A percentile compares a stretch with the other conserved stretches of the same genome.
phyloP scores from a whole-genome alignment of 2,113 vertebrate genomes.

The Propithecus coquereli region DNA sequence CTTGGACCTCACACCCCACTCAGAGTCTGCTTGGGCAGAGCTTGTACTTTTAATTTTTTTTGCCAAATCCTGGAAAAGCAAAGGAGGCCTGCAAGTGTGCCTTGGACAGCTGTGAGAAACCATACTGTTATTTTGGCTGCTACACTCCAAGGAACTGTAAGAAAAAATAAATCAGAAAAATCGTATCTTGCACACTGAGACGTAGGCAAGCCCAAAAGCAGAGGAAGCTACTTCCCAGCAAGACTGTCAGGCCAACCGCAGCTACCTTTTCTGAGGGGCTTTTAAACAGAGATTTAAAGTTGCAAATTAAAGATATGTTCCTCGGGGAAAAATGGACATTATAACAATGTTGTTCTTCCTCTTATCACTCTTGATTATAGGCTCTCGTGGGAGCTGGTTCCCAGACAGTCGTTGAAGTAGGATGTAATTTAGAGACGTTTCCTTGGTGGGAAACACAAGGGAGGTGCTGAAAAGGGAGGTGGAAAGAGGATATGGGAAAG shows the following conservation, averaged over 20 bases:
- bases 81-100: not conserved
- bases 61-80: not conserved
- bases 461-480: not conserved
- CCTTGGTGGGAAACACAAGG: constrained; percentile 7
- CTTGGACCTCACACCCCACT: not conserved
- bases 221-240: not conserved
- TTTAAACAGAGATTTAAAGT: constrained; percentile 11
- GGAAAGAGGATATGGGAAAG: not conserved
- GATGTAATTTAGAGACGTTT: constrained; percentile 36
- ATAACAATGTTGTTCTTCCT: not conserved
- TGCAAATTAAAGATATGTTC: constrained; percentile 5
- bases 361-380: constrained; percentile 14
- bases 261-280: not conserved
- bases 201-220: not conserved
- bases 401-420: not conserved
- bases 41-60: not conserved
- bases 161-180: not conserved
- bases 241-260: not conserved
- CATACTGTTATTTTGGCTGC: not conserved
- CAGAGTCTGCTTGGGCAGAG: not conserved
- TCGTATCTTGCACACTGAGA: not conserved
- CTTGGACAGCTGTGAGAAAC: not conserved
- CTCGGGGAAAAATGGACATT: not conserved
- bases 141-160: not conserved
- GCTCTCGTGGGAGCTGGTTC: not conserved